Base-by-base conservation (phyloP, 2,113 vertebrate species). In the Coryphaenoides rupestris region DNA sequence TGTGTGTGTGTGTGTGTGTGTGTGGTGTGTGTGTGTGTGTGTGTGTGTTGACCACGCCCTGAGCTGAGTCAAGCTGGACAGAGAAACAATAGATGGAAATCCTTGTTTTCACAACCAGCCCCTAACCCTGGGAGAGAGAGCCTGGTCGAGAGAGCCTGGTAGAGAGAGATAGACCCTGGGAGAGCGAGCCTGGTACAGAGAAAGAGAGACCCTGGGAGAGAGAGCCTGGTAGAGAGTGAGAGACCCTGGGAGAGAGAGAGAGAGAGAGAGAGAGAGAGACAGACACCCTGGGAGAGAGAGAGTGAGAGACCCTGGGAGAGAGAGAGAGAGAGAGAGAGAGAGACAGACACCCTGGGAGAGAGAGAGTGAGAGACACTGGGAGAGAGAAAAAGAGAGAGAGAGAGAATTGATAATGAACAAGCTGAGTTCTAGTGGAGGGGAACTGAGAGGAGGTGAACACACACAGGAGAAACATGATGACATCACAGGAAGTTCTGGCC, bases 31-130 rank as follows among this genome's bases (percentile, higher is more conserved):
- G 58, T 63, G 28, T 66, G 28, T 56, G 64, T 60, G 76, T 56
- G 40, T 12, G 62, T 5, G 58, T 16, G 46, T 19, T 60, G 74
- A 75, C 85, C 88, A 81, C 86, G 63, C 88, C 88, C 82, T 77
- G 63, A 0, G 13, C 46, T 17, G 62, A 65, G 73, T 84, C 85
- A 86, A 85, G 84, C 84, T 86, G 87, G 66, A 66, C 65, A 62
- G 60, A 69, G 47, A 65, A 87, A 92, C 90, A 92, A 92, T 91
- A 72, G 86, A 76, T 85, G 90, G 90, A 92, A 81, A 89, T 92
- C 90, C 90, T 87, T 88, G 85, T 90, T 90, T 90, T 88, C 64
- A 79, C 76, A 79, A 72, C 64, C 66, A 58, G 19, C 6, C n/a
- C 2, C 1, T 21, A 19, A 21, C 50, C 50, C 16, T 52, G 50